These are phyloP conservation scores for Leptosomus discolor DNA, from an alignment of 2,113 vertebrate species.

Conservation along the genomic window DNA sequence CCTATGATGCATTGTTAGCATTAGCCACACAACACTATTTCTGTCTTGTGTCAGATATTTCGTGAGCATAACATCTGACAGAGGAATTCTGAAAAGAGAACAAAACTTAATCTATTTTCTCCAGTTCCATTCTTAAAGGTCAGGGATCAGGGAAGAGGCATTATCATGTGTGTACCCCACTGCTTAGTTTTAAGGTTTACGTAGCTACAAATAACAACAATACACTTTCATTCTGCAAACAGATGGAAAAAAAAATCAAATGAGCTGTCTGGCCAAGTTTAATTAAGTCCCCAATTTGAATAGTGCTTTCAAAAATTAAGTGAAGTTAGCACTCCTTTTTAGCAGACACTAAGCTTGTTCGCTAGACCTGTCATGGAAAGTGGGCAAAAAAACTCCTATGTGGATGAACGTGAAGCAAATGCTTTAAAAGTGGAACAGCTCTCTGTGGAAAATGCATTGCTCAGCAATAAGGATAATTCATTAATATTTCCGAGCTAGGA, in stretches of 20 bases:
- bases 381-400: neutral
- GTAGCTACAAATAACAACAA: neutral
- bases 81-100: neutral
- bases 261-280: neutral
- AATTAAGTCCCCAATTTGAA: neutral
- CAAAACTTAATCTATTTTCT: neutral
- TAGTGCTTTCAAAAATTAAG: neutral
- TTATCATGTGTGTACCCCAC: neutral
- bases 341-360: neutral
- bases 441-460: constrained; percentile 25
- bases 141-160: neutral
- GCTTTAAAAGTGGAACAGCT: constrained; percentile 9
- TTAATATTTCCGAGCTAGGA: constrained; percentile 51
- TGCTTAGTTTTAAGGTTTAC: neutral
- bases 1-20: neutral
- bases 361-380: neutral
- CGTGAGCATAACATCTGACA: neutral
- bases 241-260: neutral
- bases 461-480: constrained; percentile 50
- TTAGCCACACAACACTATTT: neutral
- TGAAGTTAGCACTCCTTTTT: neutral
- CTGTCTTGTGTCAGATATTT: neutral
- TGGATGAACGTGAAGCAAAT: neutral
- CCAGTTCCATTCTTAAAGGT: neutral
- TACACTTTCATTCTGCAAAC: neutral